Evolutionary conservation across 2,888 invertebrate species (phyloP).

Genomic region (Myopa tessellatipennis): DNA sequence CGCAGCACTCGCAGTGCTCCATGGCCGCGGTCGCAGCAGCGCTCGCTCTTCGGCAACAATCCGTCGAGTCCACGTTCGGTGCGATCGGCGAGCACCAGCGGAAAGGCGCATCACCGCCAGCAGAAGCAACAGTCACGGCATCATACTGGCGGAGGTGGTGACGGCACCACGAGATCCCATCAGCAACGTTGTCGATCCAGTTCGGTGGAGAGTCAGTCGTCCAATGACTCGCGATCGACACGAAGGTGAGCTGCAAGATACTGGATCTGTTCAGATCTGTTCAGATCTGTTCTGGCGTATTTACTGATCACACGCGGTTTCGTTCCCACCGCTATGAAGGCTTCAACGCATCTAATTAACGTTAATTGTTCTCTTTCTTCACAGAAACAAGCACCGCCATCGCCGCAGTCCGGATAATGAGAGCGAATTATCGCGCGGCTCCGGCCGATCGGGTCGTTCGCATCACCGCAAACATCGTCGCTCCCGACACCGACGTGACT

Average conservation of each 20-base stretch:
- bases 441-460: slow-evolving; percentile 81
- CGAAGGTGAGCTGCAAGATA: slow-evolving; percentile 72
- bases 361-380: background rate
- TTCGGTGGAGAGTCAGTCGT: slow-evolving; percentile 90
- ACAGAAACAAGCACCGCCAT: slow-evolving; percentile 81
- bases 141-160: background rate
- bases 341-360: background rate
- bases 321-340: slow-evolving; percentile 15
- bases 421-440: slow-evolving; percentile 88
- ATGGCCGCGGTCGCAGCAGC: slow-evolving; percentile 79
- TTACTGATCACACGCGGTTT: background rate
- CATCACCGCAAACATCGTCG: slow-evolving; percentile 81
- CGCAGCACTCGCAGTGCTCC: slow-evolving; percentile 87
- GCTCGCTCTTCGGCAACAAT: slow-evolving; percentile 80
- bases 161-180: slow-evolving; percentile 49
- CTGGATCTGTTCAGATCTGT: background rate
- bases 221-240: slow-evolving; percentile 84
- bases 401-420: slow-evolving; percentile 89
- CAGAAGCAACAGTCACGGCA: slow-evolving; percentile 54
- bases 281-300: slow-evolving; percentile 27
- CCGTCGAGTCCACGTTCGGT: slow-evolving; percentile 86
- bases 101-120: slow-evolving; percentile 49
- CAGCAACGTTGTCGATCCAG: slow-evolving; percentile 76
- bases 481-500: slow-evolving; percentile 77
- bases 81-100: slow-evolving; percentile 73